Conservation (phyloP, 2,797 vertebrate species). For the Clarias laeviceps region DNA sequence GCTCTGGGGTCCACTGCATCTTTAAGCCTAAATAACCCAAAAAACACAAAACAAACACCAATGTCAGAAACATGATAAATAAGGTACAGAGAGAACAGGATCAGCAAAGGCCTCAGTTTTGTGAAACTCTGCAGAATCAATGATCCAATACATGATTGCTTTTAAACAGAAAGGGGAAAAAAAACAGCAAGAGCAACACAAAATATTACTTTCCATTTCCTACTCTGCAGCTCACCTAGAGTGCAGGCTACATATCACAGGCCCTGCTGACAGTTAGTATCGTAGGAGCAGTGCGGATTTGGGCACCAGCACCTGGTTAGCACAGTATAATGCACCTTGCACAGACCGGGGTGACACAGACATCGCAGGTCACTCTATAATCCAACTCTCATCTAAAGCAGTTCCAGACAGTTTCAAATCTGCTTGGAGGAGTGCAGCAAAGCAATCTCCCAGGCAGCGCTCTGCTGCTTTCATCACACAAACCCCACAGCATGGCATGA, state of each 20-base stretch:
- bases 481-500: conserved; percentile 98
- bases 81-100: conserved; percentile 25
- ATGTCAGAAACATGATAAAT: conserved; percentile 57
- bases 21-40: conserved; percentile 88
- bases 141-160: conserved; percentile 40
- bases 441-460: conserved; percentile 99
- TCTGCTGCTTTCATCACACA: conserved; percentile 99
- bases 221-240: conserved; percentile 38
- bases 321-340: conserved; percentile 92
- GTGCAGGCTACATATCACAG: conserved; percentile 75
- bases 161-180: conserved; percentile 35
- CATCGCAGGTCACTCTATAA: conserved; percentile 99
- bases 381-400: conserved; percentile 99
- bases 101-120: conserved; percentile 21
- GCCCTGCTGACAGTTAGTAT: conserved; percentile 86
- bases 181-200: conserved; percentile 41
- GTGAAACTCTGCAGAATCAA: conserved; percentile 37
- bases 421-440: conserved; percentile 98
- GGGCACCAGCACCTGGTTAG: conserved; percentile 92
- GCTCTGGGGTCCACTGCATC: conserved; percentile 99
- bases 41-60: conserved; percentile 61
- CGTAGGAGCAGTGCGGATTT: conserved; percentile 85
- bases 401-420: conserved; percentile 98
- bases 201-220: conserved; percentile 51
- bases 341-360: conserved; percentile 97